Evolutionary conservation across 2,113 vertebrate species (phyloP), one percentile per base, ranked within the genome.

Genomic region (Ornithorhynchus anatinus): DNA sequence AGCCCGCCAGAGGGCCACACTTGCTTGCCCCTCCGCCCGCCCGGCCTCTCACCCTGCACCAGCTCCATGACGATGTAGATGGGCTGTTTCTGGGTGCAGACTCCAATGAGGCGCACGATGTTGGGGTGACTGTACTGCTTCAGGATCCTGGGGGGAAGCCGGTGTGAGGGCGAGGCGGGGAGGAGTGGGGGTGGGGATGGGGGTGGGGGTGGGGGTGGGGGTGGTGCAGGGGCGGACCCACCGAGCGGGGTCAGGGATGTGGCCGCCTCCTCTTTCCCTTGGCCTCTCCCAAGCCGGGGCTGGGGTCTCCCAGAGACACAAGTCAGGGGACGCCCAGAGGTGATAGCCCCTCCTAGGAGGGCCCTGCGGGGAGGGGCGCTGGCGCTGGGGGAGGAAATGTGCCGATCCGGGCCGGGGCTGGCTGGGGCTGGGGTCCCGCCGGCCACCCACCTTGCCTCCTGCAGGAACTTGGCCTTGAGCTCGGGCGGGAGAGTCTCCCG

Each of bases 51-150:
- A 97, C 98, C 97, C 88, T 96, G 92, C 50, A 99, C 92, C 1
- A 99, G 92, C 89, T 99, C 98, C 98, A 99, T 99, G 86, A 99
- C 93, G 0, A 99, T 99, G 86, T 98, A 99, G 65, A 99, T 95
- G 25, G 98, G 98, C 81, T 98, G 97, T 20, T 96, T 95, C 94
- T 99, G 97, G 0, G 97, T 99, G 84, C 98, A 99, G 63, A 99
- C 95, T 0, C 98, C 97, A 0, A 99, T 99, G 66, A 99, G 95
- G 38, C 92, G 94, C 65, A 99, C 98, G 0, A 99, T 97, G 89
- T 99, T 98, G 0, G 96, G 97, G 78, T 99, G 98, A 53, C 91
- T 91, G 16, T 99, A 99, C 81, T 99, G 97, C 83, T 99, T 99
- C 70, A 99, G 91, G 84, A 99, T 99, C 89, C 98, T 99, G 81